Base-by-base conservation (phyloP, 2,888 invertebrate genomes). In the Ophion obscuratus region DNA sequence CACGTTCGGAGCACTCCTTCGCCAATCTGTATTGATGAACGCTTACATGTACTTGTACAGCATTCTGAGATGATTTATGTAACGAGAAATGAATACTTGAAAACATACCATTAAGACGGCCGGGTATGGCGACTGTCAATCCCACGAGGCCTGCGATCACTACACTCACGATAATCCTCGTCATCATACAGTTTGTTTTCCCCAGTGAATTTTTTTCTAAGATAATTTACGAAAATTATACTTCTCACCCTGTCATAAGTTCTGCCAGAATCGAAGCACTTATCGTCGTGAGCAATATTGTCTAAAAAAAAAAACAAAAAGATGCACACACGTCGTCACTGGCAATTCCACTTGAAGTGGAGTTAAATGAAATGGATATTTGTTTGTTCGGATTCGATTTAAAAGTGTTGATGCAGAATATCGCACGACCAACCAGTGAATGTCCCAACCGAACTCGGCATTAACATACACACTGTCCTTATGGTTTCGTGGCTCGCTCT, bases 81-180 rank as follows among this genome's bases (percentile, higher is more conserved):
- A 53, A 53, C 53, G 53, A 53, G 53, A 4, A 17, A 53, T 53
- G 17, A 17, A 17, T 53, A 9, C 40, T 40, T 40, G 20, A 11
- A 77, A 84, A 91, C 92, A 78, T 92, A 92, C 92, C 92, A 85
- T 84, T 92, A 57, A 92, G 89, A 83, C 90, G 90, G 59, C 92
- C 92, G 24, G 92, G 90, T 81, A 92, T 83, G 9, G 90, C 91
- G 47, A 89, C 80, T 87, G 89, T 87, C 80, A 88, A 88, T 86
- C 89, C 89, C 67, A 87, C 86, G 84, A 92, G 83, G 80, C 89
- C 81, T 44, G 88, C 64, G 61, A 90, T 71, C 57, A 92, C 68
- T 61, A 89, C 71, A 77, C 87, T 61, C 81, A 87, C 83, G 75
- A 74, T 78, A 84, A 83, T 88, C 84, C 83, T 88, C 81, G 83